Percentiles rank a stretch among this genome's conserved stretches.
Conservation (phyloP, 2,888 invertebrate genomes). For the Sabellastarte sp. region DNA sequence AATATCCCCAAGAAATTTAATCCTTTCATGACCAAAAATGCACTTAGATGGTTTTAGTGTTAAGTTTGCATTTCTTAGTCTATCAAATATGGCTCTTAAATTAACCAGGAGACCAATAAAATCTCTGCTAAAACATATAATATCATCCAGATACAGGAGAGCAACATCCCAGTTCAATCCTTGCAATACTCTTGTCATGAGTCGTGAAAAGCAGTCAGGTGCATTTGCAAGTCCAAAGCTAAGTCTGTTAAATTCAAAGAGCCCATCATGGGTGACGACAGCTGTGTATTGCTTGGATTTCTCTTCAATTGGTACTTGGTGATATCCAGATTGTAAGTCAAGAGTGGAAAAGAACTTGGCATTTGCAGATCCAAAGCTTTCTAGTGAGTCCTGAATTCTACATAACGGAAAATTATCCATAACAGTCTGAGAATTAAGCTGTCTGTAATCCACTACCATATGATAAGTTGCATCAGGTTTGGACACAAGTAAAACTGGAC, state of each 20-base stretch:
- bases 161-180: neutral
- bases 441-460: too few species aligned
- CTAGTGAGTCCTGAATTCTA: neutral
- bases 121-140: neutral
- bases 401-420: too few species aligned
- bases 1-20: neutral
- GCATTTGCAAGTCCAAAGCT: too few species aligned
- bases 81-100: neutral
- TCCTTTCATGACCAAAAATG: neutral
- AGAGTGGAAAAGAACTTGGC: too few species aligned
- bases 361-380: too few species aligned
- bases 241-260: too few species aligned
- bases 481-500: too few species aligned
- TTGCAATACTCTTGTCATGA: neutral
- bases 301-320: too few species aligned
- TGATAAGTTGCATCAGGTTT: neutral
- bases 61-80: neutral
- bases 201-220: neutral
- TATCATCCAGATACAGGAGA: constrained; percentile 1
- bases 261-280: too few species aligned
- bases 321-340: too few species aligned
- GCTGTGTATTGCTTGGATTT: neutral
- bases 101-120: neutral
- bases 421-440: too few species aligned
- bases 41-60: neutral